Evolutionary conservation across 2,797 vertebrate species (phyloP).

Genomic region (Brotula barbata): DNA sequence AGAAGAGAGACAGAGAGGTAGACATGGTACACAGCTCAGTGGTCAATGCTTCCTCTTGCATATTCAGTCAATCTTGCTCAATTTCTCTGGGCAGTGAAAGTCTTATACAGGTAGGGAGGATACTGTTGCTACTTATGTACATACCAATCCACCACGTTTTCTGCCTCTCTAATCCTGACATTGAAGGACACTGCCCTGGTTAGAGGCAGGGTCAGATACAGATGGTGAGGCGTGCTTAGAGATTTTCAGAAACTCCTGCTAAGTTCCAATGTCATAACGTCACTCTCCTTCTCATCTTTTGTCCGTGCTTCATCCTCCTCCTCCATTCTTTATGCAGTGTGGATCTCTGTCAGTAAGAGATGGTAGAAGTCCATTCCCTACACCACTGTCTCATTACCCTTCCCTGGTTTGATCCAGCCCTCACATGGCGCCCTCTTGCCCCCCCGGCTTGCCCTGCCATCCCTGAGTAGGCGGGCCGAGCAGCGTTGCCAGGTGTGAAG

Average conservation of each 20-base stretch:
- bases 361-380: no score
- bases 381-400: slow-evolving; percentile 97
- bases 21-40: slow-evolving; percentile 50
- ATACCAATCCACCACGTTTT: slow-evolving; percentile 35
- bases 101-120: slow-evolving; percentile 62
- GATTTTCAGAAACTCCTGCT: slow-evolving; percentile 41
- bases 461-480: slow-evolving; percentile 88
- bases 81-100: slow-evolving; percentile 37
- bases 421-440: slow-evolving; percentile 84
- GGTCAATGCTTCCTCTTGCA: slow-evolving; percentile 32
- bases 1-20: slow-evolving; percentile 60
- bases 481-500: slow-evolving; percentile 98
- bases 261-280: slow-evolving; percentile 17
- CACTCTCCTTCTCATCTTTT: slow-evolving; percentile 11
- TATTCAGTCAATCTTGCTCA: slow-evolving; percentile 12
- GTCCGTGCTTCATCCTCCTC: slow-evolving; percentile 11
- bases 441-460: slow-evolving; percentile 82
- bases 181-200: not conserved
- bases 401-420: slow-evolving; percentile 91
- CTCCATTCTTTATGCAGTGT: slow-evolving; percentile 30
- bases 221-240: slow-evolving; percentile 7
- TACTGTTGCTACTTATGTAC: slow-evolving; percentile 41
- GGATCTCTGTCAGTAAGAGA: slow-evolving; percentile 37
- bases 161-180: slow-evolving; percentile 8
- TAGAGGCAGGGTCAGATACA: slow-evolving; percentile 25